These are phyloP conservation scores for Phymatocera aterrima DNA, from an alignment of 2,888 invertebrate genomes.

Conservation along the genomic window DNA sequence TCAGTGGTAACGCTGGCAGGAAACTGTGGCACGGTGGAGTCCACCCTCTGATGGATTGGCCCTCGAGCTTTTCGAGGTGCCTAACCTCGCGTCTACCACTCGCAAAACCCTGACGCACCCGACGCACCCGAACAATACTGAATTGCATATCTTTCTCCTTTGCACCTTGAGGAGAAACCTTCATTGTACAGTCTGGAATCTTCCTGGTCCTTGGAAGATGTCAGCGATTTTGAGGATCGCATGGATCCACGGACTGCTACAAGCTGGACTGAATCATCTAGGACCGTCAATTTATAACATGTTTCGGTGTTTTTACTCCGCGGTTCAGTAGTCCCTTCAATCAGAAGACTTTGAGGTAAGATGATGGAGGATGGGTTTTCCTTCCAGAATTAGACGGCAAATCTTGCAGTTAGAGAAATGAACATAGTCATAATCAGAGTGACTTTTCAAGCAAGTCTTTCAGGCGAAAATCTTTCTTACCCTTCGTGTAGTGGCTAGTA, in stretches of 20 bases:
- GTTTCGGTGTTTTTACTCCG: too few species aligned
- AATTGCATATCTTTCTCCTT: conserved; percentile 4
- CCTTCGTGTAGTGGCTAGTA: conserved; percentile 2
- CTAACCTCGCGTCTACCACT: conserved; percentile 15
- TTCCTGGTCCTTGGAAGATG: not conserved
- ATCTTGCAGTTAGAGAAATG: too few species aligned
- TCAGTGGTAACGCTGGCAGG: not conserved
- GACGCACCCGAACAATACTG: conserved; percentile 16
- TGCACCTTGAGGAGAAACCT: not conserved
- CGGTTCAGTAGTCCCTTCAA: not conserved
- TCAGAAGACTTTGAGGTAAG: not conserved
- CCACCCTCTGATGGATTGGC: conserved; percentile 40
- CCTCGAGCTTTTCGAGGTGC: conserved; percentile 3
- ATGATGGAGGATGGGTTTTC: not conserved
- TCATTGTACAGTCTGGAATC: not conserved
- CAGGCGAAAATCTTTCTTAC: conserved; percentile 20
- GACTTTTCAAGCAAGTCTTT: conserved; percentile 5
- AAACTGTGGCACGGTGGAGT: conserved; percentile 26
- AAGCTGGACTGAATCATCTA: too few species aligned
- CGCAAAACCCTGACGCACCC: conserved; percentile 23
- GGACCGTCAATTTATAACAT: too few species aligned
- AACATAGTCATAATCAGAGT: conserved; percentile 8
- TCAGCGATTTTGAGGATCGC: not conserved
- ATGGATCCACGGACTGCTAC: too few species aligned
- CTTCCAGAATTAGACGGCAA: not conserved